Evolutionary conservation across 2,797 vertebrate species (phyloP).

Genomic region (Anguilla anguilla): DNA sequence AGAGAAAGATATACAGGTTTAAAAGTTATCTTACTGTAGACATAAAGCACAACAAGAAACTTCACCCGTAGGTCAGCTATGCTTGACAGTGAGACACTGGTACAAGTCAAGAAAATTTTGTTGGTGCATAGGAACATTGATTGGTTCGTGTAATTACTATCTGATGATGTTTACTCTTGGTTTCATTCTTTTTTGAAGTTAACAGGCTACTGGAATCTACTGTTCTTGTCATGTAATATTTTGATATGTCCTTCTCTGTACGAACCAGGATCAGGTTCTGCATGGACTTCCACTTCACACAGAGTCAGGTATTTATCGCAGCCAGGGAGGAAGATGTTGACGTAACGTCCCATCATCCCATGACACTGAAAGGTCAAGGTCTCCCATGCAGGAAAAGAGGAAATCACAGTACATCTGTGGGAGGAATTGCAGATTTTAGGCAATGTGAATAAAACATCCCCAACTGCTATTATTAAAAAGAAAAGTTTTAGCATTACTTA

Average conservation of each 20-base stretch:
- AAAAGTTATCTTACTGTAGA: no score
- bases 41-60: no score
- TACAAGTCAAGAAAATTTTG: no score
- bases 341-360: slow-evolving; percentile 40
- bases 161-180: no score
- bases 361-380: slow-evolving; percentile 42
- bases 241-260: not conserved
- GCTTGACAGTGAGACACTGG: no score
- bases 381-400: not conserved
- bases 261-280: not conserved
- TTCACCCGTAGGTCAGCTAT: no score
- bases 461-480: not conserved
- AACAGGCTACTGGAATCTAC: not conserved
- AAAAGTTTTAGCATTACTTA: not conserved
- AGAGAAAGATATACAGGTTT: no score
- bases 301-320: slow-evolving; percentile 33
- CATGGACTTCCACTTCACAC: slow-evolving; percentile 61
- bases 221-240: not conserved
- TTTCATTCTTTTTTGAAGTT: not conserved
- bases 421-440: not conserved
- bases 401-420: slow-evolving; percentile 20
- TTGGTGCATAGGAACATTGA: no score
- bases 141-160: no score
- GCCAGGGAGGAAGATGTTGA: slow-evolving; percentile 13
- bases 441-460: not conserved